These are phyloP conservation scores for Drosophila serrata DNA, from an alignment of 1,140 invertebrate species.

Conservation along the genomic window DNA sequence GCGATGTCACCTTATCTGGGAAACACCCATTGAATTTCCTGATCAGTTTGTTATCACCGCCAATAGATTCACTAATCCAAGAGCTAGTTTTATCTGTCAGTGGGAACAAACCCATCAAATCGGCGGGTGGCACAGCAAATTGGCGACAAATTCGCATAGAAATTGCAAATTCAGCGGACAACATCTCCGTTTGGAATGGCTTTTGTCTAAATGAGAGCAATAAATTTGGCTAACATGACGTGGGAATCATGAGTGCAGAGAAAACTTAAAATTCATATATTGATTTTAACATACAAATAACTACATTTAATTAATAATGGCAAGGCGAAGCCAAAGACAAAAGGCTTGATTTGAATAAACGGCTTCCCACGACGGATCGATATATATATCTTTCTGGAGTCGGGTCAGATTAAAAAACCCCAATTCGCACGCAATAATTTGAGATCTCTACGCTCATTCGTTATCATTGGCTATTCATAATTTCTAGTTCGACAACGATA, in stretches of 20 bases:
- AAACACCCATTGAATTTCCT: slow-evolving; percentile 9
- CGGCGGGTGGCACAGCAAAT: slow-evolving; percentile 28
- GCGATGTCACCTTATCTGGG: not conserved
- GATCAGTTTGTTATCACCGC: slow-evolving; percentile 6
- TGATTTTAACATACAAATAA: slow-evolving; percentile 78
- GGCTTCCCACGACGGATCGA: slow-evolving; percentile 62
- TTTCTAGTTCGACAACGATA: slow-evolving; percentile 69
- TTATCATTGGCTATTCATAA: slow-evolving; percentile 71
- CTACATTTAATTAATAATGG: slow-evolving; percentile 76
- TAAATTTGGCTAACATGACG: slow-evolving; percentile 72
- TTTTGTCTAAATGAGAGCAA: slow-evolving; percentile 62
- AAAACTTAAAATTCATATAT: slow-evolving; percentile 64
- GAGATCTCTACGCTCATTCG: not conserved
- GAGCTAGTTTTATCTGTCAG: not conserved
- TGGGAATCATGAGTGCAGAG: slow-evolving; percentile 68
- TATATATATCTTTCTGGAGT: slow-evolving; percentile 19
- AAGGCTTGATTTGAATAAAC: slow-evolving; percentile 75
- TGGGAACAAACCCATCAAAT: slow-evolving; percentile 32
- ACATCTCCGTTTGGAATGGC: slow-evolving; percentile 43
- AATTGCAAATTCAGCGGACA: slow-evolving; percentile 36
- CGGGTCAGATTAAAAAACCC: slow-evolving; percentile 6
- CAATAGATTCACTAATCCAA: not conserved
- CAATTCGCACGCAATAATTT: slow-evolving; percentile 66
- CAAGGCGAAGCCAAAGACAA: slow-evolving; percentile 19
- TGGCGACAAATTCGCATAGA: slow-evolving; percentile 47